Base-by-base conservation (phyloP, 2,113 vertebrate species). In the Martes martes region DNA sequence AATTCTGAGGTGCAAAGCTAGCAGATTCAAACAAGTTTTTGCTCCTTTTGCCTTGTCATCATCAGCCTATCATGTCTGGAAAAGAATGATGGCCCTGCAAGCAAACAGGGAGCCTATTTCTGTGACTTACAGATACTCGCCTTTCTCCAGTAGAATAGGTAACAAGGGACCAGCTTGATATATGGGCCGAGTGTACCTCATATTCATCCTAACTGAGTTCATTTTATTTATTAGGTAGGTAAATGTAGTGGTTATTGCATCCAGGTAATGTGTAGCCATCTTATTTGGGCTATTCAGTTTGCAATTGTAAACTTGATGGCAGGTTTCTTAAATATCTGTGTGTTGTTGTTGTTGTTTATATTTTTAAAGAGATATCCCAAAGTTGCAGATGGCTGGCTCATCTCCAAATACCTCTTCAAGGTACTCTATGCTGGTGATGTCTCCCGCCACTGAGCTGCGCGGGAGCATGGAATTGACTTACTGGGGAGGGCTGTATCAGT, bases 391-490 rank as follows among this genome's bases (percentile, higher is more conserved):
- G 91, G 85, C 96, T 97, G 92, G 84, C 96, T 96, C 74, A 95
- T 96, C 95, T 96, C 89, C 96, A 95, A 71, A 90, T 97, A 97
- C 92, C 88, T 96, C 97, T 96, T 93, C 94, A 95, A 93, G 96
- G 94, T 98, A 95, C 94, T 96, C 74, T 96, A 11, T 97, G 80
- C 85, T 95, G 86, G 95, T 92, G 90, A 87, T 97, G 87, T 65
- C 86, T 97, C 94, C 89, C n/a, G n/a, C 79, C 89, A 81, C 92
- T 98, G 95, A 97, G 79, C 86, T 96, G 82, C 78, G 0, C 15
- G 52, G 91, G 92, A 96, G 65, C 81, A 91, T 96, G 93, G 95
- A 94, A 80, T 91, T 97, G 91, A 80, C 76, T 96, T 96, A 89
- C 85, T 89, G 92, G 86, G 90, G 85, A 97, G 95, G 93, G 95